phyloP scores from a whole-genome alignment of 2,888 invertebrate species.

The Amiota communis region DNA sequence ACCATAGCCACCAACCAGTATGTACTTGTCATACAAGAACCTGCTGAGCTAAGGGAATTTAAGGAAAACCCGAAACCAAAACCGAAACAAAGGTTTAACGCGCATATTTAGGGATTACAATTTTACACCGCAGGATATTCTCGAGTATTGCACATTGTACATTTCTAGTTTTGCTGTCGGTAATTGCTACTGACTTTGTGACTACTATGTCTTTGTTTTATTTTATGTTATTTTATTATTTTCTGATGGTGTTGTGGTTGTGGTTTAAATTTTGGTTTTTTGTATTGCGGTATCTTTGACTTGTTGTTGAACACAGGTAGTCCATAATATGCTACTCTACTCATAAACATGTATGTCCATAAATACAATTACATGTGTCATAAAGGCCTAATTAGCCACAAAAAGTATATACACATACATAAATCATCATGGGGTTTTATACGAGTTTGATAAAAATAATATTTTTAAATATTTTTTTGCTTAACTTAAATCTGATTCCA shows the following conservation, averaged over 20 bases:
- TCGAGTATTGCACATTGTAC: neutral
- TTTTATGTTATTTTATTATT: slow-evolving; percentile 29
- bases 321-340: too few relatives aligned
- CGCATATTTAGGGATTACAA: neutral
- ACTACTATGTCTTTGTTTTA: slow-evolving; percentile 52
- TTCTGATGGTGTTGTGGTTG: slow-evolving; percentile 31
- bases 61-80: neutral
- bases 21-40: slow-evolving; percentile 7
- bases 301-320: too few relatives aligned
- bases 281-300: too few relatives aligned
- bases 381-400: too few relatives aligned
- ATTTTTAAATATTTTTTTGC: too few relatives aligned
- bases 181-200: slow-evolving; percentile 65
- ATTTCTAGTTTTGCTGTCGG: slow-evolving; percentile 26
- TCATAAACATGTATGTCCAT: too few relatives aligned
- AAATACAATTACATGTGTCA: too few relatives aligned
- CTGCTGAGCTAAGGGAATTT: slow-evolving; percentile 8
- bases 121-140: slow-evolving; percentile 18
- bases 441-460: too few relatives aligned
- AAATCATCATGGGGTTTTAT: too few relatives aligned
- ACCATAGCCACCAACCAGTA: neutral
- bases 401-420: too few relatives aligned
- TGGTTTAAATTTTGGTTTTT: too few relatives aligned
- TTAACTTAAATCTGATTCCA: too few relatives aligned
- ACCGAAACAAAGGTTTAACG: neutral